Conservation (phyloP, 2,888 invertebrate genomes). For the Drosophila niveifrons region DNA sequence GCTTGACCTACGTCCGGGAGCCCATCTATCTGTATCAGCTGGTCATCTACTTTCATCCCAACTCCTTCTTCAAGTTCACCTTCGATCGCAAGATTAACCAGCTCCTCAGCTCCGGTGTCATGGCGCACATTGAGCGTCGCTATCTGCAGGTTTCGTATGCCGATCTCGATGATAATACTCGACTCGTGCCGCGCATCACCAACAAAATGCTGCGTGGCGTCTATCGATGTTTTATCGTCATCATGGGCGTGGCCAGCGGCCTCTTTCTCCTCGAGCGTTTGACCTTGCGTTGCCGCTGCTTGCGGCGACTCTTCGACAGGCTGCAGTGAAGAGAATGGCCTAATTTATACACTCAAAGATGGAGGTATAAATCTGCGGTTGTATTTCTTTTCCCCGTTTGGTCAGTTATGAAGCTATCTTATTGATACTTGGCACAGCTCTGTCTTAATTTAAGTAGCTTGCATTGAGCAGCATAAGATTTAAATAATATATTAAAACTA, state of each 20-base stretch:
- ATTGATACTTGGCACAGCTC: no score
- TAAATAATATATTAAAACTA: no score
- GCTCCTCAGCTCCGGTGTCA: conserved; percentile 64
- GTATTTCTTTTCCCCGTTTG: no score
- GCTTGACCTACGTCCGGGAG: conserved; percentile 60
- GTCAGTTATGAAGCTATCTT: no score
- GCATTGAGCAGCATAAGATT: no score
- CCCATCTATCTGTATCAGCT: conserved; percentile 66
- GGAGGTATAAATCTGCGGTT: no score
- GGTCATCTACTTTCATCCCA: conserved; percentile 67
- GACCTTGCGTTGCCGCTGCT: conserved; percentile 9
- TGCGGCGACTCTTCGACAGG: conserved; percentile 41
- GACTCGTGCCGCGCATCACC: conserved; percentile 25
- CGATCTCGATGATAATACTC: conserved; percentile 3
- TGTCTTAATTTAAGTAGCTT: no score
- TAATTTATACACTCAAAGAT: no score
- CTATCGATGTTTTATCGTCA: conserved; percentile 22
- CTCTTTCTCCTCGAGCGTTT: conserved; percentile 58
- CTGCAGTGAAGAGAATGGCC: conserved; percentile 39
- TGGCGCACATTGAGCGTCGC: conserved; percentile 49
- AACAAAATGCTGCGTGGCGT: conserved; percentile 35
- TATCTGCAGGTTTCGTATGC: conserved; percentile 27
- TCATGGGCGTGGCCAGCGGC: conserved; percentile 16
- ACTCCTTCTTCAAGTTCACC: conserved; percentile 56
- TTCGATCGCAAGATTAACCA: conserved; percentile 68